Percentiles rank a stretch among this genome's conserved stretches.
These are phyloP conservation scores for Pterostichus niger DNA, from an alignment of 2,888 invertebrate genomes.

Conservation along the genomic window DNA sequence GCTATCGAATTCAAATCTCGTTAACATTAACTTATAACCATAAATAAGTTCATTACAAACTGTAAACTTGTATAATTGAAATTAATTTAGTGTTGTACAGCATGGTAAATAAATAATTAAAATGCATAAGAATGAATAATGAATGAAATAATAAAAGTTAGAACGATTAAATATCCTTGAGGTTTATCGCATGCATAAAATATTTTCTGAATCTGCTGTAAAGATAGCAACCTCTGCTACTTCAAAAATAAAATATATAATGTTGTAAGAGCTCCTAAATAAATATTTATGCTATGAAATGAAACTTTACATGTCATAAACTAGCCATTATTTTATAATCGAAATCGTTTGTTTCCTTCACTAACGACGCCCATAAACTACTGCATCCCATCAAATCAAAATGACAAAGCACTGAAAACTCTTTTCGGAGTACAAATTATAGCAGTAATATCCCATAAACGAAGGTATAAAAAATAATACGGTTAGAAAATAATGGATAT, in stretches of 20 bases:
- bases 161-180: too few species aligned
- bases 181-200: too few species aligned
- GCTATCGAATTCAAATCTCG: too few species aligned
- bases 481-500: slow-evolving; percentile 23
- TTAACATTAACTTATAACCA: too few species aligned
- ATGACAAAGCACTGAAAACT: slow-evolving; percentile 3
- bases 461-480: slow-evolving; percentile 27
- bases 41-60: too few species aligned
- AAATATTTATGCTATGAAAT: too few species aligned
- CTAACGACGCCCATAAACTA: too few species aligned
- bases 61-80: too few species aligned
- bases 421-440: slow-evolving; percentile 3
- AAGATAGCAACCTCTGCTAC: not conserved
- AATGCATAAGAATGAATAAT: too few species aligned
- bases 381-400: not conserved
- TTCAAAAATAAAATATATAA: not conserved
- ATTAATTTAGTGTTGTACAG: too few species aligned
- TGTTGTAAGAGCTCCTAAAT: not conserved
- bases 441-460: slow-evolving; percentile 9
- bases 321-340: not conserved
- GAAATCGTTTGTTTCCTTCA: not conserved
- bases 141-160: too few species aligned
- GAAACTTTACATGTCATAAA: not conserved
- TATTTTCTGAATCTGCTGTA: not conserved
- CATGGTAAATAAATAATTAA: too few species aligned